Percentiles rank a stretch among this genome's conserved stretches.
Evolutionary conservation across 92 coral and sea anemone genomes (phyloP).

Genomic region (Porites divaricata): DNA sequence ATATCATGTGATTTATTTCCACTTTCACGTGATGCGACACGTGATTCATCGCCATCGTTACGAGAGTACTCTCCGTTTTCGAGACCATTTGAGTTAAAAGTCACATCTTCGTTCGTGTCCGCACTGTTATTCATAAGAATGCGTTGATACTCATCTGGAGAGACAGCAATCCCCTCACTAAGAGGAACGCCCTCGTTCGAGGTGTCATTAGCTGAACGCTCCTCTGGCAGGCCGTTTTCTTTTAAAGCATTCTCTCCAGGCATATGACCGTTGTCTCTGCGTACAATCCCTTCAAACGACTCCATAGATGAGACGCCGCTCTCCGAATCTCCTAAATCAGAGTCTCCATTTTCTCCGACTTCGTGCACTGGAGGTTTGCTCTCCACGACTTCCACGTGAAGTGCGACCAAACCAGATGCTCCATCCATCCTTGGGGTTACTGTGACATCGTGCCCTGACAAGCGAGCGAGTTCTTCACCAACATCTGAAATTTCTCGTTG

Average conservation of each 20-base stretch:
- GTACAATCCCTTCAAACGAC: constrained; percentile 77
- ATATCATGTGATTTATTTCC: constrained; percentile 22
- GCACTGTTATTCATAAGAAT: constrained; percentile 40
- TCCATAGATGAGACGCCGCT: constrained; percentile 96
- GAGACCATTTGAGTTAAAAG: not conserved
- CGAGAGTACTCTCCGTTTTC: constrained; percentile 2
- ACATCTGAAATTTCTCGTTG: constrained; percentile 41
- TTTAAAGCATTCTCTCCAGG: constrained; percentile 32
- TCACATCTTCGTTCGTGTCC: constrained; percentile 11
- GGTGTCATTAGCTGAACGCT: constrained; percentile 21
- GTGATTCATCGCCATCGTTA: not conserved
- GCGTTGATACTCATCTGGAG: constrained; percentile 74
- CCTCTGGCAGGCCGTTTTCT: constrained; percentile 38
- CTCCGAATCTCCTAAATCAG: constrained; percentile 83
- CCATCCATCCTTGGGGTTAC: constrained; percentile 1
- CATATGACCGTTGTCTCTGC: constrained; percentile 51
- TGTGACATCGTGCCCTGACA: not conserved
- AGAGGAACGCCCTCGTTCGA: constrained; percentile 8
- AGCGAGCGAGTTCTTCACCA: not conserved
- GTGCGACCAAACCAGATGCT: constrained; percentile 15
- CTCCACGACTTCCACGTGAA: not conserved
- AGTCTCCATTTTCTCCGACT: constrained; percentile 51
- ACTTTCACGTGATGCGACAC: constrained; percentile 7
- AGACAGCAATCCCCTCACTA: constrained; percentile 63
- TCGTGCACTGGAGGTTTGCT: constrained; percentile 19